These are phyloP conservation scores for Congeria kusceri DNA, from an alignment of 2,888 invertebrate genomes.

Conservation along the genomic window DNA sequence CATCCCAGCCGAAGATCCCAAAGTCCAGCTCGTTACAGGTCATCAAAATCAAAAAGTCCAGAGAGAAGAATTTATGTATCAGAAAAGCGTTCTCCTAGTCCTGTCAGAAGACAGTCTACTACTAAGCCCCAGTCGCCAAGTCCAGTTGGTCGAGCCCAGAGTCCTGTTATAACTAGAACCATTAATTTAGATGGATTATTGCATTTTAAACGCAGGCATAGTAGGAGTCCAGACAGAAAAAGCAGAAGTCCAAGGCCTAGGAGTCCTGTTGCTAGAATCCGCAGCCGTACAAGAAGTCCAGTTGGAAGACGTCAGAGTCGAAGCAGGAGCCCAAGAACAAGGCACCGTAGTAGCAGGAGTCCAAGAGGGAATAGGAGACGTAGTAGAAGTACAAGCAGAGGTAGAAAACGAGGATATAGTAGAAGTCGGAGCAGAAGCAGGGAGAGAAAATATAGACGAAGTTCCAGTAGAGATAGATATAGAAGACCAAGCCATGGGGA, in stretches of 20 bases:
- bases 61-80: background rate
- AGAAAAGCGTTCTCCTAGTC: conserved; percentile 15
- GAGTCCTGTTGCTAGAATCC: conserved; percentile 7
- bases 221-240: conserved; percentile 41
- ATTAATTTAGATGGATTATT: conserved; percentile 41
- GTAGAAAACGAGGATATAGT: conserved; percentile 40
- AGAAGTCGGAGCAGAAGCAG: conserved; percentile 51
- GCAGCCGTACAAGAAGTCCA: conserved; percentile 32
- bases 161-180: conserved; percentile 34
- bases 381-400: conserved; percentile 48
- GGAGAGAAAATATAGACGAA: conserved; percentile 49
- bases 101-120: conserved; percentile 20
- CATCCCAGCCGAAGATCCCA: conserved; percentile 24
- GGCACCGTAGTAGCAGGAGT: conserved; percentile 41
- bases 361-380: conserved; percentile 23
- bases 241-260: conserved; percentile 13
- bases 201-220: conserved; percentile 27
- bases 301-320: conserved; percentile 18
- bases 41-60: background rate
- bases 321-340: conserved; percentile 33
- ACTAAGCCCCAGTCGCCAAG: conserved; percentile 13
- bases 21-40: background rate
- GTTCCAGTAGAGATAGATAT: conserved; percentile 46
- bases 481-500: background rate
- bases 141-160: conserved; percentile 20